Base-by-base conservation (phyloP, 2,888 invertebrate species). In the Macaria liturata region DNA sequence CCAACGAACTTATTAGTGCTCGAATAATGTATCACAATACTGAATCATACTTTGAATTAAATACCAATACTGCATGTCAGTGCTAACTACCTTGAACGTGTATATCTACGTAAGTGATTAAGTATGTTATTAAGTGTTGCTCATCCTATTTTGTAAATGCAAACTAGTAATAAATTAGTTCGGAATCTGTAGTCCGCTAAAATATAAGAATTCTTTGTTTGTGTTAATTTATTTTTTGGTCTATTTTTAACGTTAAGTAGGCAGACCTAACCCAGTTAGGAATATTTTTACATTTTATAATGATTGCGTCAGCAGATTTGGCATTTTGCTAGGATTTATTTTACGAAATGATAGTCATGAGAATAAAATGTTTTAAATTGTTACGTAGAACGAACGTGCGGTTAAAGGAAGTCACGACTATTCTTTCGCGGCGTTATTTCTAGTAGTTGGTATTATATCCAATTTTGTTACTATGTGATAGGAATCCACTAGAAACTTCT, bases 231-330 rank as follows among this genome's bases (percentile, higher is more conserved):
- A 64, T 61, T 52, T 42, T 6, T 37, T 58, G 57, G 44, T 67
- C 63, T 62, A 65, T 65, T 65, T 63, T 57, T 63, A 60, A 51
- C 50, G 47, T 31, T 20, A 47, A 52, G 59, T 67, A 58, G 63
- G 63, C 54, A 51, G 60, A 32, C 59, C 52, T 9, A 56, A 49
- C 55, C 59, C 47, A 59, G 48, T 49, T 55, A 34, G 46, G 49
- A 9, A 49, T 49, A 54, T 48, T 20, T 20, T 20, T 55, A 45
- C 32, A 61, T 57, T 34, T 46, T 54, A 57, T 46, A 30, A 39
- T 0, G 32, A 9, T 57, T 57, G 57, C 54, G 60, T 56, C 49
- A 56, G 20, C 20, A 20, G 37, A 54, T 61, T 49, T 61, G 54
- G 20, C 51, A 61, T 57, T 54, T 57, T 47, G 34, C 8, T 37